phyloP scores from a whole-genome alignment of 2,797 vertebrate species.

The Lepilemur septentrionalis region DNA sequence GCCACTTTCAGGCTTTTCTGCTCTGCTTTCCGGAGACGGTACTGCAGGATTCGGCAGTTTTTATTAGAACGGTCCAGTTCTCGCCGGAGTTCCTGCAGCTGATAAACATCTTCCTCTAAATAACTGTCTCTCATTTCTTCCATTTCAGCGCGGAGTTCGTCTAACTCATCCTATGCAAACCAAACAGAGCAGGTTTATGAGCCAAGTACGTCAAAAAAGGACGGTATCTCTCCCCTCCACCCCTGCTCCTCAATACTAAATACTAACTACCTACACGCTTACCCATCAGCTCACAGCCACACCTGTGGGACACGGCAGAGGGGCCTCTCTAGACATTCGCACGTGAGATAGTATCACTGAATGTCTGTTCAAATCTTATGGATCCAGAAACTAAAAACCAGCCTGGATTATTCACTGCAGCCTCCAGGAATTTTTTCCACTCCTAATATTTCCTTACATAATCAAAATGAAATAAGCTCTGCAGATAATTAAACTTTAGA shows the following conservation, averaged over 20 bases:
- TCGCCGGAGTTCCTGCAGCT: conserved; percentile 96
- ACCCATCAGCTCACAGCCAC: neutral
- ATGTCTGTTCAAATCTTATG: neutral
- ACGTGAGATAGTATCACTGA: neutral
- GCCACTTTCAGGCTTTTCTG: conserved; percentile 97
- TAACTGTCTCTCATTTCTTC: conserved; percentile 99
- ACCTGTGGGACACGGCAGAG: too few species aligned
- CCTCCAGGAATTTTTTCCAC: neutral
- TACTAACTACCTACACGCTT: rapidly evolving
- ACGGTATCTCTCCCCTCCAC: neutral
- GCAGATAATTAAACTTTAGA: neutral
- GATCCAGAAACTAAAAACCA: neutral
- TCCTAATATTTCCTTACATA: neutral
- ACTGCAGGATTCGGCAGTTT: conserved; percentile 98
- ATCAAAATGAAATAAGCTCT: neutral
- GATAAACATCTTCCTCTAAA: conserved; percentile 98
- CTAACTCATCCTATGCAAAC: conserved; percentile 94
- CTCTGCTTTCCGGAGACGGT: conserved; percentile 97
- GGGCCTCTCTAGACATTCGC: neutral
- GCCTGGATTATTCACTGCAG: neutral
- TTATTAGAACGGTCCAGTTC: conserved; percentile 98
- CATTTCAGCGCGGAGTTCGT: conserved; percentile 98
- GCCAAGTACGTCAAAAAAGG: neutral
- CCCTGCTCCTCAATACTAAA: neutral
- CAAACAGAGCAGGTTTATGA: conserved; percentile 68